A percentile compares a stretch with the other conserved stretches of the same genome.
Evolutionary conservation across 2,113 vertebrate species (phyloP).

Genomic region (Megaceryle torquata): DNA sequence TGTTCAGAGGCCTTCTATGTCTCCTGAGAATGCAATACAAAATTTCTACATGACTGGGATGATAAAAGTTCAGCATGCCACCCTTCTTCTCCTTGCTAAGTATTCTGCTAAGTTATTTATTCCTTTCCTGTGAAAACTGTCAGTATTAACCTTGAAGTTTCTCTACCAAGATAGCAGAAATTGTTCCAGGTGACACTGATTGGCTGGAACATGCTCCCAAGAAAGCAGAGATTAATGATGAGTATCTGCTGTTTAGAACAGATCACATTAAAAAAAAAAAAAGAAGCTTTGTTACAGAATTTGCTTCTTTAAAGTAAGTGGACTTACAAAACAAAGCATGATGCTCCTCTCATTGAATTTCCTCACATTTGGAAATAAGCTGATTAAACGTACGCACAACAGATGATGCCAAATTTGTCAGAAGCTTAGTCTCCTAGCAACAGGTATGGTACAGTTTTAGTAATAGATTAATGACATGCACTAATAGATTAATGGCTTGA

Average conservation of each 20-base stretch:
- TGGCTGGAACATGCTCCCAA: background rate
- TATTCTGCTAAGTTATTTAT: background rate
- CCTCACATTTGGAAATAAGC: constrained; percentile 76
- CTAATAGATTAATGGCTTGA: constrained; percentile 33
- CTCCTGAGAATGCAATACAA: background rate
- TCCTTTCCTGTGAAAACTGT: background rate
- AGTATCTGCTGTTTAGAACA: background rate
- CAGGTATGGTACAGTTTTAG: constrained; percentile 72
- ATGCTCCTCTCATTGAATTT: constrained; percentile 14
- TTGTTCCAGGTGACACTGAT: background rate
- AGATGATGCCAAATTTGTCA: constrained; percentile 80
- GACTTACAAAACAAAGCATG: background rate
- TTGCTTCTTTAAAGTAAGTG: background rate
- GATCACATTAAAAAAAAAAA: background rate
- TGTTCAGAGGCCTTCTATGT: background rate
- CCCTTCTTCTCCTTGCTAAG: background rate
- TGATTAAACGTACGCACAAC: constrained; percentile 82
- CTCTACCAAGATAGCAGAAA: background rate
- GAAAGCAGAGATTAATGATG: background rate
- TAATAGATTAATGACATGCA: constrained; percentile 32
- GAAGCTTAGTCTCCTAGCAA: constrained; percentile 86
- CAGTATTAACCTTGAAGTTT: background rate
- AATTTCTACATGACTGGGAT: background rate
- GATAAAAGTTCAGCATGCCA: background rate
- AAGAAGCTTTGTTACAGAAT: background rate